phyloP scores from a whole-genome alignment of 1,140 invertebrate species.

The Aphis gossypii region DNA sequence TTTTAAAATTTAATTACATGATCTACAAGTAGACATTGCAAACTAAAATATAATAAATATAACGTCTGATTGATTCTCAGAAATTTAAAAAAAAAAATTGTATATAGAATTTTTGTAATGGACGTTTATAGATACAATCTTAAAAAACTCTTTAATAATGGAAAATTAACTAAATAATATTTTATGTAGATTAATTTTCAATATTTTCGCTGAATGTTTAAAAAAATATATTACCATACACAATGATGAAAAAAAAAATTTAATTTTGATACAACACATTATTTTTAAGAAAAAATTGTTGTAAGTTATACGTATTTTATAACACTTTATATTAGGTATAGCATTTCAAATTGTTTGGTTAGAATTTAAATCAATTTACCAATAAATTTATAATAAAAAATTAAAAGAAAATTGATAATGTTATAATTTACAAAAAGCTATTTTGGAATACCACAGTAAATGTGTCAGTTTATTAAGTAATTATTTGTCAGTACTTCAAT shows the following conservation, averaged over 20 bases:
- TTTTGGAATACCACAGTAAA: background rate
- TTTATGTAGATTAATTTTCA: background rate
- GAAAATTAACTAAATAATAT: background rate
- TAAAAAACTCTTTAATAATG: background rate
- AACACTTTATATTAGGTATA: background rate
- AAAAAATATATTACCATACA: background rate
- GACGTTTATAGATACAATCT: background rate
- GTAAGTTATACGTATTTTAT: background rate
- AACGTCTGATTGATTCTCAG: background rate
- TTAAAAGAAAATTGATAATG: background rate
- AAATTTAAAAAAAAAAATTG: background rate
- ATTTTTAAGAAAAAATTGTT: background rate
- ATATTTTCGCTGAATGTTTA: background rate
- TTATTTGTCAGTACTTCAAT: background rate
- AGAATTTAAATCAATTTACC: background rate
- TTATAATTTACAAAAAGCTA: background rate
- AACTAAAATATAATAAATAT: background rate
- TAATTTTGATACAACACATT: background rate
- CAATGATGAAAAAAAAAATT: background rate
- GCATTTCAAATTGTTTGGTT: background rate
- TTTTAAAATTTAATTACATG: background rate
- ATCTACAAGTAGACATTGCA: background rate
- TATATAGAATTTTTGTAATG: background rate
- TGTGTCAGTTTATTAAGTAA: background rate
- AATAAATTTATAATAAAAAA: background rate